A percentile compares a stretch with the other conserved stretches of the same genome.
phyloP scores from a whole-genome alignment of 2,888 invertebrate species.

The Cheilosia grossa region DNA sequence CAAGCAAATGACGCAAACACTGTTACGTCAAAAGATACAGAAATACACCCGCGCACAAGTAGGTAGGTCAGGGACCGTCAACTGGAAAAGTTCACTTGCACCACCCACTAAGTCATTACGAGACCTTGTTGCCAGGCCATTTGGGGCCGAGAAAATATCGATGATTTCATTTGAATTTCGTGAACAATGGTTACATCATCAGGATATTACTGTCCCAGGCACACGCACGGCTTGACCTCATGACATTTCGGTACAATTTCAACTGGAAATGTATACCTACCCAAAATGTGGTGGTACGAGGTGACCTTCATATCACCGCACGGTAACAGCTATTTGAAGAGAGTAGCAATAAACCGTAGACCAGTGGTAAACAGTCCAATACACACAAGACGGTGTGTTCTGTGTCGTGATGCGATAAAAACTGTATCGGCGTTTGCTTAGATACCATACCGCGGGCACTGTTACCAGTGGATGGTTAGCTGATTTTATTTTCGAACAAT shows the following conservation, averaged over 20 bases:
- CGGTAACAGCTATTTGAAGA: background rate
- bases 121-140: conserved; percentile 24
- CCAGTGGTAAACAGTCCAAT: background rate
- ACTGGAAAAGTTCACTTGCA: background rate
- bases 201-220: conserved; percentile 30
- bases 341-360: too few relatives aligned
- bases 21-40: conserved; percentile 48
- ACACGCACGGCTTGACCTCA: conserved; percentile 23
- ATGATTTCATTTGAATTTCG: conserved; percentile 30
- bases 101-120: background rate
- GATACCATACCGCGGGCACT: too few relatives aligned
- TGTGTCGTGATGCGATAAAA: too few relatives aligned
- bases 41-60: background rate
- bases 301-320: conserved; percentile 16
- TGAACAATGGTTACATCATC: conserved; percentile 33
- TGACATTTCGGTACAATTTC: conserved; percentile 14
- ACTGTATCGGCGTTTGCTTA: too few relatives aligned
- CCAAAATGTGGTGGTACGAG: background rate
- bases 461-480: too few relatives aligned
- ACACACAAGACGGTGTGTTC: too few relatives aligned
- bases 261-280: background rate
- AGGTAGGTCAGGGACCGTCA: conserved; percentile 49
- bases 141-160: conserved; percentile 12
- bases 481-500: conserved; percentile 4
- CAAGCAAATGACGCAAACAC: conserved; percentile 3